Conservation (phyloP, 2,888 invertebrate genomes). For the Perithous albicinctus region DNA sequence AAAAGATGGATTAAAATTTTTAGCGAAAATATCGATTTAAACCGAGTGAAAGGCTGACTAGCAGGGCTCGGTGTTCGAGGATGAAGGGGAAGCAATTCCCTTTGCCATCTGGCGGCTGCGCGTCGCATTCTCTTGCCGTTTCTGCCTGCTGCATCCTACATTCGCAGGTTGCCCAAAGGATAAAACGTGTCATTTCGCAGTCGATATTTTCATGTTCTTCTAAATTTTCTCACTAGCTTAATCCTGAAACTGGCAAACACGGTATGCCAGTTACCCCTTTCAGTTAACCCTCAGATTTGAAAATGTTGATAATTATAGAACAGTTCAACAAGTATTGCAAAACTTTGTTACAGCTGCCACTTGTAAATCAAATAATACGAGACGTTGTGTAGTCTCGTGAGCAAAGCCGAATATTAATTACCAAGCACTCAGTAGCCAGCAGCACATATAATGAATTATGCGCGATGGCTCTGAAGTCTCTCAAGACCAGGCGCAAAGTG, state of each 20-base stretch:
- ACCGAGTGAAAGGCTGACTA: constrained; percentile 54
- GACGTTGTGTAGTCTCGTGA: constrained; percentile 31
- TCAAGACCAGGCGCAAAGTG: constrained; percentile 57
- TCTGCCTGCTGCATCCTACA: constrained; percentile 73
- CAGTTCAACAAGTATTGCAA: constrained; percentile 1
- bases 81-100: constrained; percentile 76
- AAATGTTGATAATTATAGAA: constrained; percentile 13
- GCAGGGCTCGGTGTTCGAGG: constrained; percentile 57
- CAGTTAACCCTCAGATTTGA: neutral
- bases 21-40: constrained; percentile 59
- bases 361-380: constrained; percentile 70
- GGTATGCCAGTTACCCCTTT: constrained; percentile 20
- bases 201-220: constrained; percentile 78
- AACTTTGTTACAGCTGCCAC: constrained; percentile 59
- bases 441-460: constrained; percentile 61
- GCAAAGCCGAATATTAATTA: constrained; percentile 71
- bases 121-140: constrained; percentile 76
- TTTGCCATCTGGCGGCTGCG: constrained; percentile 83
- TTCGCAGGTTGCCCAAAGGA: constrained; percentile 67
- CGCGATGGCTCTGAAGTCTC: constrained; percentile 40
- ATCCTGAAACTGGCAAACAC: constrained; percentile 44
- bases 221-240: constrained; percentile 23
- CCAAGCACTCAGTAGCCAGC: constrained; percentile 69
- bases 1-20: neutral
- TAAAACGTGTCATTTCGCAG: constrained; percentile 78